Evolutionary conservation across 2,888 invertebrate genomes (phyloP).

Genomic region (Cerastoderma edule): DNA sequence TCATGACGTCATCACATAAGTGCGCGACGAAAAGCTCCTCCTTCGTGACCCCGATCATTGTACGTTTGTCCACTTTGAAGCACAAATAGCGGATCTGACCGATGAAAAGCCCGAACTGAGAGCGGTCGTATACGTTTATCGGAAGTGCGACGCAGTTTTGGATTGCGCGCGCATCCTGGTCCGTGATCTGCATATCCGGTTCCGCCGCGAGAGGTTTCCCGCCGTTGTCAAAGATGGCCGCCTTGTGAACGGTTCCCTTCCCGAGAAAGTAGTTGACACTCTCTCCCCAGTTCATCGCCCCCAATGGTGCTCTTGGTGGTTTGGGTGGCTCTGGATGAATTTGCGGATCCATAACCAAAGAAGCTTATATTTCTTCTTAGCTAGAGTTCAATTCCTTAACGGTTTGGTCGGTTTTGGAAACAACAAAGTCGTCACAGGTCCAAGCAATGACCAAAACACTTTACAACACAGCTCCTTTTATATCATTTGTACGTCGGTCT

Average conservation of each 20-base stretch:
- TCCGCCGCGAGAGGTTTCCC: constrained; percentile 63
- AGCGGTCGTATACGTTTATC: constrained; percentile 57
- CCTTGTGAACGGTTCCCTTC: constrained; percentile 60
- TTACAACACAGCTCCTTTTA: too few relatives aligned
- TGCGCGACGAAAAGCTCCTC: constrained; percentile 66
- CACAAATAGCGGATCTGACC: constrained; percentile 61
- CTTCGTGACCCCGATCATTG: constrained; percentile 62
- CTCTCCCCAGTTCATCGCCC: constrained; percentile 62
- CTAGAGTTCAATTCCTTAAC: too few relatives aligned
- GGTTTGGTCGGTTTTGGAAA: too few relatives aligned
- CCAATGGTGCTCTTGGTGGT: constrained; percentile 37
- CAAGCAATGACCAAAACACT: too few relatives aligned
- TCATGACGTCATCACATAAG: constrained; percentile 63
- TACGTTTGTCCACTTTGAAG: constrained; percentile 60
- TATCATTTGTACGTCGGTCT: too few relatives aligned
- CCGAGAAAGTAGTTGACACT: constrained; percentile 64
- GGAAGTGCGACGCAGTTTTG: constrained; percentile 57
- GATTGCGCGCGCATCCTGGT: constrained; percentile 64
- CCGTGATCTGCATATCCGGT: constrained; percentile 58
- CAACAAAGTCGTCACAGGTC: too few relatives aligned
- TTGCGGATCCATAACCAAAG: constrained; percentile 21
- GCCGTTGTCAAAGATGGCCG: constrained; percentile 64
- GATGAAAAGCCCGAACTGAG: constrained; percentile 64
- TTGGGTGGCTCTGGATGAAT: constrained; percentile 19
- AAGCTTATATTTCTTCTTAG: too few relatives aligned